Percentiles rank a stretch among this genome's conserved stretches.
Conservation (phyloP, 1,140 invertebrate species). For the Tetramorium simillimum region DNA sequence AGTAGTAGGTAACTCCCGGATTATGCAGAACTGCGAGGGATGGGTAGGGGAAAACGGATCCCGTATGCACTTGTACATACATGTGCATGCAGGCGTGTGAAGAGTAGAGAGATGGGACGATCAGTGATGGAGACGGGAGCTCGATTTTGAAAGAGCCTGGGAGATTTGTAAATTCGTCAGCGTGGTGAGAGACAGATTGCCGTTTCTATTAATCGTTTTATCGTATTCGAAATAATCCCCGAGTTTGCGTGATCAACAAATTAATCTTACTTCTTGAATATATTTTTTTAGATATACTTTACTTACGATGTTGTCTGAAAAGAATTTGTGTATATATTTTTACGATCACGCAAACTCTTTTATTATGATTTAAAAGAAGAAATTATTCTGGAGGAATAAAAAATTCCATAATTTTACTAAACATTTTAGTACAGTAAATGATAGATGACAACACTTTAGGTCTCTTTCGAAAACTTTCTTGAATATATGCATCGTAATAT, state of each 20-base stretch:
- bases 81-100: conserved; percentile 20
- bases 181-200: background rate
- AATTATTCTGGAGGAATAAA: background rate
- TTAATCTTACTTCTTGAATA: background rate
- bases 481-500: background rate
- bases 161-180: conserved; percentile 30
- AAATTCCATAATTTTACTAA: background rate
- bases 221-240: background rate
- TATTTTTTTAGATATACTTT: background rate
- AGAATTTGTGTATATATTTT: background rate
- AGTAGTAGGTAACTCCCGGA: conserved; percentile 77
- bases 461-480: background rate
- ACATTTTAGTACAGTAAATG: background rate
- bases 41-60: conserved; percentile 40
- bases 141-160: conserved; percentile 21
- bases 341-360: background rate
- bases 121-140: conserved; percentile 14
- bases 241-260: background rate
- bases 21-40: conserved; percentile 79
- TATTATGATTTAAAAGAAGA: background rate
- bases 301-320: background rate
- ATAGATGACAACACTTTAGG: background rate
- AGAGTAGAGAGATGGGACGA: conserved; percentile 1
- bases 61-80: conserved; percentile 45
- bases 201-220: background rate